Evolutionary conservation across 92 coral and sea anemone genomes (phyloP), one percentile per base, ranked within the genome.

Genomic region (Phymanthus crucifer): DNA sequence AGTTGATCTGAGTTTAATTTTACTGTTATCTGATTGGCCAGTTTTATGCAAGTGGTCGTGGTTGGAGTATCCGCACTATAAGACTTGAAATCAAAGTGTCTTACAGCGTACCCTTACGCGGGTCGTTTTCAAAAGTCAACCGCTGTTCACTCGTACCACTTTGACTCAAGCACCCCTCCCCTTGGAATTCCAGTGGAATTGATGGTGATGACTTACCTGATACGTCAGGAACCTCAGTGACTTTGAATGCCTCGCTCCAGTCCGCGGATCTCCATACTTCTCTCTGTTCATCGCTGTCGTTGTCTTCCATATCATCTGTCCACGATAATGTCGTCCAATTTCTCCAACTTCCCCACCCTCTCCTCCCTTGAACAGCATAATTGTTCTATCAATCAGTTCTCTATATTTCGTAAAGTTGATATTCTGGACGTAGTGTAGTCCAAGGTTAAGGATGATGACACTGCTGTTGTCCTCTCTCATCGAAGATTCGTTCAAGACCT

Each of bases 391-490:
- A 40, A 92, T 71, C 58, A 92, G 78, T 2, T 43, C 73, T 67
- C 40, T 69, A 78, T 90, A 92, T 17, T 79, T 78, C 13, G 94
- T 84, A 66, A 92, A 92, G 83, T 92, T 92, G 16, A 92, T 66
- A 32, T 91, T 92, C 48, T 92, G 97, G 13, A 92, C 97, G 57
- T 92, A 92, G 71, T 92, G 97, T 65, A 92, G 97, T 27, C 97
- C 97, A 10, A 92, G 84, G 86, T 92, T 92, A 11, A 92, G 85
- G 3, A 92, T 32, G 34, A 92, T 46, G 14, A 75, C 94, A 32
- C 94, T 87, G 46, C 82, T 67, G 34, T 35, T 43, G 84, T 90
- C 79, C 19, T 78, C 74, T 58, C 77, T 26, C 94, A 92, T 92
- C 8, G 50, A 66, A 0, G 84, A 70, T 23, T 79, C 76, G 34